These are phyloP conservation scores for Propithecus coquereli DNA, from an alignment of 2,113 vertebrate genomes.

Conservation along the genomic window DNA sequence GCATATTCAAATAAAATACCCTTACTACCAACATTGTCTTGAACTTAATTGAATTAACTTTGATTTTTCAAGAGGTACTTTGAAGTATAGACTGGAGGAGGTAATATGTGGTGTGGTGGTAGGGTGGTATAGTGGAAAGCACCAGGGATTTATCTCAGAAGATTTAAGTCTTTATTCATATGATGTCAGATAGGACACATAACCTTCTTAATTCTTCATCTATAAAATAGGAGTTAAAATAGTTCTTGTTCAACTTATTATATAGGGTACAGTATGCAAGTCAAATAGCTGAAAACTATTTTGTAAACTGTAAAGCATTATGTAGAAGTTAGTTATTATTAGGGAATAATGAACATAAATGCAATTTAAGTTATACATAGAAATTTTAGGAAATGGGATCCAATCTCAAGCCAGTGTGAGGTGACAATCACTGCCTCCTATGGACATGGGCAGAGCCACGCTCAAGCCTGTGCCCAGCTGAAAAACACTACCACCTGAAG, in stretches of 20 bases:
- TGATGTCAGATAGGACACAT: not conserved
- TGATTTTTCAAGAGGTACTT: constrained; percentile 31
- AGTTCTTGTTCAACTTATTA: not conserved
- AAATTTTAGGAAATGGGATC: not conserved
- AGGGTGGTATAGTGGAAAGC: not conserved
- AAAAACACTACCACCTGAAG: no score
- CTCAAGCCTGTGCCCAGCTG: no score
- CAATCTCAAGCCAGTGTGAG: not conserved
- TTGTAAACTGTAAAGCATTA: not conserved
- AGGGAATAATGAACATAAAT: not conserved
- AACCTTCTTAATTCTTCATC: not conserved
- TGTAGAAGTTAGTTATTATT: not conserved
- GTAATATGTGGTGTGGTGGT: not conserved
- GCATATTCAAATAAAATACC: constrained; percentile 15
- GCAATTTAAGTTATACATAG: not conserved
- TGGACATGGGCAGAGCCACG: no score
- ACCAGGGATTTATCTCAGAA: not conserved
- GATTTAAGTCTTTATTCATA: not conserved
- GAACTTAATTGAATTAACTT: constrained; percentile 30
- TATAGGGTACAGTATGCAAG: not conserved
- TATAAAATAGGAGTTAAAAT: not conserved
- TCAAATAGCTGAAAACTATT: not conserved
- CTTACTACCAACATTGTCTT: not conserved
- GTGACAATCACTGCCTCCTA: no score
- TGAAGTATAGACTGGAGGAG: not conserved